Evolutionary conservation across 2,113 vertebrate species (phyloP).

Genomic region (Jacana jacana): DNA sequence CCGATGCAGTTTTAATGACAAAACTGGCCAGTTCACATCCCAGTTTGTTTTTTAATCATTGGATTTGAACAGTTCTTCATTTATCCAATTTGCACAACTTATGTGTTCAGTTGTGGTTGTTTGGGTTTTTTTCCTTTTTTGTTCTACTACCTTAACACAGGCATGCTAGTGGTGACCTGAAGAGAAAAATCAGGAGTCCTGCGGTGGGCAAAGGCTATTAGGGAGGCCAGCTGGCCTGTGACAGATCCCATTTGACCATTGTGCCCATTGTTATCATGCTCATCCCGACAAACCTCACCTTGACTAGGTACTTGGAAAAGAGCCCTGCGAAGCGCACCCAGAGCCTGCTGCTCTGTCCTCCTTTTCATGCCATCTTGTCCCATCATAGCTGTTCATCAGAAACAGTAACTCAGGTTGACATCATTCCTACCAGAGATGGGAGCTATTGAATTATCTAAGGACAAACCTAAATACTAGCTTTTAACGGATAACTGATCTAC

Average conservation of each 20-base stretch:
- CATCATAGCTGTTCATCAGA: conserved; percentile 37
- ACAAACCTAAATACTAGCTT: conserved; percentile 70
- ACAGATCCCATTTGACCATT: neutral
- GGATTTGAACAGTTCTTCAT: neutral
- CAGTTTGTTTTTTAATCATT: neutral
- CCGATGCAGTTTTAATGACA: neutral
- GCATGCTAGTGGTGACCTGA: fast-evolving
- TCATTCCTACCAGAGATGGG: neutral
- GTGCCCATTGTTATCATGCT: fast-evolving
- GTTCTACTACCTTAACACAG: neutral
- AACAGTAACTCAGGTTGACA: conserved; percentile 71
- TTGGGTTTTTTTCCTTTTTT: neutral
- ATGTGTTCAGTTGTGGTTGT: neutral
- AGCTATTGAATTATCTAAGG: conserved; percentile 73
- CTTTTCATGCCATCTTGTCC: conserved; percentile 59
- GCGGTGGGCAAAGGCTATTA: neutral
- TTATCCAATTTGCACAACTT: neutral
- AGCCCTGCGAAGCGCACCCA: neutral
- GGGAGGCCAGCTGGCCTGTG: neutral
- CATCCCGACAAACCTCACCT: neutral
- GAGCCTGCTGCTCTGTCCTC: neutral
- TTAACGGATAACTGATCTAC: conserved; percentile 69
- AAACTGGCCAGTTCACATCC: neutral
- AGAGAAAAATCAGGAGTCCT: neutral
- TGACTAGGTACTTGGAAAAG: neutral